Evolutionary conservation across 2,113 vertebrate genomes (phyloP).

Genomic region (Microtus pennsylvanicus): DNA sequence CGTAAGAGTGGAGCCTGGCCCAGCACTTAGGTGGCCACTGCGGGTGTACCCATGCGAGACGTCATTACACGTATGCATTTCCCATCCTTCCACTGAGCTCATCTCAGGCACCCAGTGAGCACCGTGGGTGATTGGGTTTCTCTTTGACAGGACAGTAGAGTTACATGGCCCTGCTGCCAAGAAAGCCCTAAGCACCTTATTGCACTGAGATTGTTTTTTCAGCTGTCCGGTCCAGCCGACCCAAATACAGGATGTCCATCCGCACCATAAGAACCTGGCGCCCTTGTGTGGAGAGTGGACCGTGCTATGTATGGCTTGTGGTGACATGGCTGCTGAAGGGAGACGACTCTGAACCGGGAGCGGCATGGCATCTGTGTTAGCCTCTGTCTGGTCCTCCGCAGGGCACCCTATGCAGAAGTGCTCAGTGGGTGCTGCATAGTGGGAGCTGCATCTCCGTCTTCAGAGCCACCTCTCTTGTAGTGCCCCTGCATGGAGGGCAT

Average conservation of each 20-base stretch:
- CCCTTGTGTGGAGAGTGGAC: neutral
- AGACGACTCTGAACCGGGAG: neutral
- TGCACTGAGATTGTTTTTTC: neutral
- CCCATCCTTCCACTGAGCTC: neutral
- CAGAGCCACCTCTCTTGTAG: too few species aligned
- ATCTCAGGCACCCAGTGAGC: neutral
- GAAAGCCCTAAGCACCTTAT: neutral
- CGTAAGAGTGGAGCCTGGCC: fast-evolving
- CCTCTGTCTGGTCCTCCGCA: neutral
- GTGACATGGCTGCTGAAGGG: neutral
- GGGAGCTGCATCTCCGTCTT: too few species aligned
- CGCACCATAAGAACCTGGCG: fast-evolving
- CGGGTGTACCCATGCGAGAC: too few species aligned
- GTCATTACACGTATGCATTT: fast-evolving
- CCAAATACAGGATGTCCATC: fast-evolving
- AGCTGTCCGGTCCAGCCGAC: too few species aligned
- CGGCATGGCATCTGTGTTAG: neutral
- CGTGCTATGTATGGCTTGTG: neutral
- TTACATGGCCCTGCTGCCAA: neutral
- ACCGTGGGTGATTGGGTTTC: neutral
- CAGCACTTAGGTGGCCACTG: fast-evolving
- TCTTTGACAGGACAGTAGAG: neutral
- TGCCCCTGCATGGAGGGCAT: too few species aligned
- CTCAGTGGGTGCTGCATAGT: too few species aligned
- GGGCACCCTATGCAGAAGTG: too few species aligned